Percentiles rank a stretch among this genome's conserved stretches.
Evolutionary conservation across 2,888 invertebrate species (phyloP).

Genomic region (Ophion costatus): DNA sequence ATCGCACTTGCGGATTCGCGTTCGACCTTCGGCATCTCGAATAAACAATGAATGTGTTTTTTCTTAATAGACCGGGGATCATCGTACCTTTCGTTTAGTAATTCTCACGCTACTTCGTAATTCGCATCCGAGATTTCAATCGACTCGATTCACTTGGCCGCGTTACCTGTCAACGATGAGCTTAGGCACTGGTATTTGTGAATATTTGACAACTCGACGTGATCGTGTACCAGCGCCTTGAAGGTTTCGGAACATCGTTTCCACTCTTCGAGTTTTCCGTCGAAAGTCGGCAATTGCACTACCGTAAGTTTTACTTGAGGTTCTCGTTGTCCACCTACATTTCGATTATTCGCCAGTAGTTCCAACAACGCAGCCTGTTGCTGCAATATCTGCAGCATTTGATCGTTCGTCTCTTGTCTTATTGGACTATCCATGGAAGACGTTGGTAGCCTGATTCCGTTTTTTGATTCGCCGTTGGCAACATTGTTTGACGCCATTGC

Average conservation of each 20-base stretch:
- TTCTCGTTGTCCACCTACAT: constrained; percentile 40
- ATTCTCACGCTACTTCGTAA: constrained; percentile 32
- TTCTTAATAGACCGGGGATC: constrained; percentile 32
- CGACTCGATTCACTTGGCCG: not conserved
- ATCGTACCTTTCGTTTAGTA: constrained; percentile 25
- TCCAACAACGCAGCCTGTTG: constrained; percentile 37
- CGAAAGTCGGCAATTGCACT: constrained; percentile 47
- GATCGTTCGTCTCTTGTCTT: not conserved
- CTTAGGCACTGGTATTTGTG: not conserved
- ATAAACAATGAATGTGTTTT: no score
- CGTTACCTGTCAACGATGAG: constrained; percentile 8
- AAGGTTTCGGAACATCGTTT: constrained; percentile 25
- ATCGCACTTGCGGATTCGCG: not conserved
- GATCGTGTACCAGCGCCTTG: constrained; percentile 13
- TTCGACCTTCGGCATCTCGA: constrained; percentile 36
- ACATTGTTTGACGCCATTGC: not conserved
- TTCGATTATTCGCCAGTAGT: constrained; percentile 12
- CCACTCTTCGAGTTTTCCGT: constrained; percentile 50
- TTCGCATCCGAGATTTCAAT: not conserved
- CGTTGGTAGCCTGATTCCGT: not conserved
- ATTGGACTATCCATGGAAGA: not conserved
- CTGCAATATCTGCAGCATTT: constrained; percentile 16
- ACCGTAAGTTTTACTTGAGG: constrained; percentile 44
- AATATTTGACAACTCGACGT: constrained; percentile 1
- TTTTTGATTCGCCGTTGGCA: not conserved